These are phyloP conservation scores for Apocheima hispidaria DNA, from an alignment of 2,888 invertebrate genomes.

Conservation along the genomic window DNA sequence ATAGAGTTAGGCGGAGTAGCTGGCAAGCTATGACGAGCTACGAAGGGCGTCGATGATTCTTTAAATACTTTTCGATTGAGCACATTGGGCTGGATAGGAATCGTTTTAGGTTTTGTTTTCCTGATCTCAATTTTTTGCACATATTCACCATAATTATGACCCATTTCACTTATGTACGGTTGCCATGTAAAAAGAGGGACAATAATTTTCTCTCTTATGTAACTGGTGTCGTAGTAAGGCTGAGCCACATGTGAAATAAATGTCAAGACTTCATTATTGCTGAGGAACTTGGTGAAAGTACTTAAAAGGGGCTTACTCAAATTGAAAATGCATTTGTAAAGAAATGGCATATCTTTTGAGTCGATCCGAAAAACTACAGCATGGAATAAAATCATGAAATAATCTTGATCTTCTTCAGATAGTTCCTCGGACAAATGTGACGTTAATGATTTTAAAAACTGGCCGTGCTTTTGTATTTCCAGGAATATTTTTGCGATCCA, in stretches of 20 bases:
- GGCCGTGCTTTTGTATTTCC: constrained; percentile 67
- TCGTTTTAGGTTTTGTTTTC: constrained; percentile 66
- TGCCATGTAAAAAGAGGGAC: constrained; percentile 80
- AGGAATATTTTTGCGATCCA: constrained; percentile 77
- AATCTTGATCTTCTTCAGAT: constrained; percentile 66
- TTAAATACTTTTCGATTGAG: constrained; percentile 63
- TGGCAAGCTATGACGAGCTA: constrained; percentile 43
- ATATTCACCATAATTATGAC: constrained; percentile 67
- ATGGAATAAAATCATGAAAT: constrained; percentile 69
- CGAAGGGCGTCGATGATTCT: constrained; percentile 33
- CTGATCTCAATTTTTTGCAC: constrained; percentile 64
- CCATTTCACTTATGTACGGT: constrained; percentile 77
- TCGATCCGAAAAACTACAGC: constrained; percentile 69
- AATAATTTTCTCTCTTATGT: constrained; percentile 80
- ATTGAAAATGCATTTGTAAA: constrained; percentile 78
- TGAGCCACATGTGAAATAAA: constrained; percentile 79
- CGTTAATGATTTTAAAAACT: constrained; percentile 64
- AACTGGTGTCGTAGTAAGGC: constrained; percentile 78
- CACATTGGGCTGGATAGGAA: constrained; percentile 70
- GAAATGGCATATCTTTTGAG: constrained; percentile 60
- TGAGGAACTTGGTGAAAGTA: constrained; percentile 73
- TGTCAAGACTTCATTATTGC: constrained; percentile 75
- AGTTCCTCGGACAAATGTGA: constrained; percentile 63
- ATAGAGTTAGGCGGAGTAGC: constrained; percentile 65
- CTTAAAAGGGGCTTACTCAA: constrained; percentile 69